Evolutionary conservation across 2,113 vertebrate genomes (phyloP), one percentile per base, ranked within the genome.

Genomic region (Podarcis raffonei): DNA sequence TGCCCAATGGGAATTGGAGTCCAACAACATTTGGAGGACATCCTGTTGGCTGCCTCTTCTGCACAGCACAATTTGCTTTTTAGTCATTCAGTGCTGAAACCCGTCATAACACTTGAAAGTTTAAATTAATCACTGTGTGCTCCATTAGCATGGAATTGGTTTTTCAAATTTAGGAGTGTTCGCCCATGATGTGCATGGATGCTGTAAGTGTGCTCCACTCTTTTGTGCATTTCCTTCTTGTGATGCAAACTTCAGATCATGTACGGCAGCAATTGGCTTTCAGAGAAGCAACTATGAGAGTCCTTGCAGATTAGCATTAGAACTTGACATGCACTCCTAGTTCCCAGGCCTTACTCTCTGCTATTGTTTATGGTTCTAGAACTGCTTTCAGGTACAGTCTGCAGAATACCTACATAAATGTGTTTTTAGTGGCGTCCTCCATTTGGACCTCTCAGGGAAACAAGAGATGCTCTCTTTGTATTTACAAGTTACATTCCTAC

Each of bases 401-500:
- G 66, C 25, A 5, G 25, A 20, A 22, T 81, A 18, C 53, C 53
- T 72, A 48, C 32, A 32, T 22, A 37, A 78, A 53, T 59, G 42
- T 37, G 3, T 39, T 53, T 23, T 65, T 89, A 3, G 0, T 53
- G 25, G 80, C 37, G 65, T 3, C n/a, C 86, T 82, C 42, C 20
- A n/a, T 92, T 87, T 68, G 72, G 76, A 65, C 69, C 20, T n/a
- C 3, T 30, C 42, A 77, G 84, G n/a, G 69, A 75, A 83, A 83
- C n/a, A 91, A 82, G 22, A 88, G 2, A 68, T 65, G 27, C 86
- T 71, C 9, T 22, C 18, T 91, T 53, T 82, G 71, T 82, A 4
- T 27, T 93, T 74, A 71, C 77, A 89, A 69, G 11, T 87, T 4
- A 37, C 85, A 35, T 39, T n/a, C 39, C 1, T 92, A 88, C 82